Conservation (phyloP, 1,140 invertebrate genomes). For the Tachypleus tridentatus region DNA sequence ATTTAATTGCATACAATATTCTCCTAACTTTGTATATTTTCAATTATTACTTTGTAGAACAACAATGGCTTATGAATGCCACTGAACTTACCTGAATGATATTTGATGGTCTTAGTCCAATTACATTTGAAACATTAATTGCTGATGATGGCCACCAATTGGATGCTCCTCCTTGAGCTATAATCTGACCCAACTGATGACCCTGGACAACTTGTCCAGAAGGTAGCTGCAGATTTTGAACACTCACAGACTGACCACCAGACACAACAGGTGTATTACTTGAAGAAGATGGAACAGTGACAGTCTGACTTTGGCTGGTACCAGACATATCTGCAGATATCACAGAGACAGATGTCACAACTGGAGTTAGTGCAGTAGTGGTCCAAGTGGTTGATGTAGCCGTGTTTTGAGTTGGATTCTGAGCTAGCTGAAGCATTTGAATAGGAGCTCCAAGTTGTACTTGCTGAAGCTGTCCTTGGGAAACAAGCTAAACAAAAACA, state of each 20-base stretch:
- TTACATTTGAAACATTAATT: slow-evolving; percentile 20
- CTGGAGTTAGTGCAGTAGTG: slow-evolving; percentile 62
- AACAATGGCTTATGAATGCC: too few relatives aligned
- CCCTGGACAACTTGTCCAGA: slow-evolving; percentile 30
- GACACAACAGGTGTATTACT: slow-evolving; percentile 38
- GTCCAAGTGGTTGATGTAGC: slow-evolving; percentile 34
- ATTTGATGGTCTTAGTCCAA: slow-evolving; percentile 24
- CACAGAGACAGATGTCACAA: slow-evolving; percentile 33
- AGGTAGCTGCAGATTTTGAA: slow-evolving; percentile 30
- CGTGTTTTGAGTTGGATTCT: slow-evolving; percentile 24
- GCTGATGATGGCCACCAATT: slow-evolving; percentile 20
- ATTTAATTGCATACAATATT: too few relatives aligned
- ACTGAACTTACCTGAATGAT: slow-evolving; percentile 22
- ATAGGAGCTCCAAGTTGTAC: slow-evolving; percentile 28
- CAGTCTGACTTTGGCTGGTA: slow-evolving; percentile 44
- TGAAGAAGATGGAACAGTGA: slow-evolving; percentile 48
- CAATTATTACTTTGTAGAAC: too few relatives aligned
- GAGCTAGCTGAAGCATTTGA: slow-evolving; percentile 54
- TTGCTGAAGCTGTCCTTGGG: slow-evolving; percentile 41
- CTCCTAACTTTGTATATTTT: too few relatives aligned
- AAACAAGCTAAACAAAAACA: neutral
- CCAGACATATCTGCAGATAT: slow-evolving; percentile 9
- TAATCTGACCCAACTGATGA: slow-evolving; percentile 20
- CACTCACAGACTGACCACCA: slow-evolving; percentile 27
- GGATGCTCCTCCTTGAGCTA: slow-evolving; percentile 11